Evolutionary conservation across 2,113 vertebrate species (phyloP).

Genomic region (Chaenogobius annularis): DNA sequence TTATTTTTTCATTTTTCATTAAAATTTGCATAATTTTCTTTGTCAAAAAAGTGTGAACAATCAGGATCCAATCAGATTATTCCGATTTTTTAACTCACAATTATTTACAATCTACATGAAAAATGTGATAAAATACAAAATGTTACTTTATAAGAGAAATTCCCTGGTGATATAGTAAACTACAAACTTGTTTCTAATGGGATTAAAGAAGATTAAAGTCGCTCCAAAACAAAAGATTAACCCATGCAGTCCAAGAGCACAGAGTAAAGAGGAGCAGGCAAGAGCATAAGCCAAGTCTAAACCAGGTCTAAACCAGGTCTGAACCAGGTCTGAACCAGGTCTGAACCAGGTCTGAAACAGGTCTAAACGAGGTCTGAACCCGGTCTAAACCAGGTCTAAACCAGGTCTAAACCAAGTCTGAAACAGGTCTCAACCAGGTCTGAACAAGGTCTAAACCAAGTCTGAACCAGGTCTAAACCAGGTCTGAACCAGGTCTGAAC

Average conservation of each 20-base stretch:
- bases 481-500: background rate
- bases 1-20: background rate
- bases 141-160: too few species aligned
- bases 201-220: conserved; percentile 24
- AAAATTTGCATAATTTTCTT: background rate
- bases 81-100: too few species aligned
- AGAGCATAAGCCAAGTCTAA: background rate
- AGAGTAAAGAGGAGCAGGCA: background rate
- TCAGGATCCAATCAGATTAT: too few species aligned
- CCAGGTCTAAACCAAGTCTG: background rate
- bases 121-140: too few species aligned
- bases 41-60: too few species aligned
- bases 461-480: background rate
- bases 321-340: background rate
- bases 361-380: too few species aligned
- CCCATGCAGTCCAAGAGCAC: background rate
- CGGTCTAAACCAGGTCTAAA: background rate
- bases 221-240: conserved; percentile 3
- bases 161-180: background rate
- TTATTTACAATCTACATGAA: too few species aligned
- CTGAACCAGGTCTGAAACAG: background rate
- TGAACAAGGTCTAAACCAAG: background rate
- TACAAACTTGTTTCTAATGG: conserved; percentile 10
- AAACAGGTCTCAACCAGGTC: background rate
- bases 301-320: background rate